These are phyloP conservation scores for Varanus salvator DNA, from an alignment of 2,113 vertebrate species.

Conservation along the genomic window DNA sequence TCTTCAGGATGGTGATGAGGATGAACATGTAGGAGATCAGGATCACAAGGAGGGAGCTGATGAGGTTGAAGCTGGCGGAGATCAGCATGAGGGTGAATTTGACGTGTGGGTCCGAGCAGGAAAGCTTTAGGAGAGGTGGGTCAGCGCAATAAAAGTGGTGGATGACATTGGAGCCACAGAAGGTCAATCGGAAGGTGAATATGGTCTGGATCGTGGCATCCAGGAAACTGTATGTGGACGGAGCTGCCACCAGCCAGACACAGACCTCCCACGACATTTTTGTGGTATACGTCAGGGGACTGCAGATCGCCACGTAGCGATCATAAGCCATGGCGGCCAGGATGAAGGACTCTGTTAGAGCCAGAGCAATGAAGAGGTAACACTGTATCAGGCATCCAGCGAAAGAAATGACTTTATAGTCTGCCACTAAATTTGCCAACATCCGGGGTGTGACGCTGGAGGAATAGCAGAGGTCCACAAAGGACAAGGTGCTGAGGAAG, in stretches of 20 bases:
- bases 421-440: constrained; percentile 3
- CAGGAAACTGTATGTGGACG: constrained; percentile 13
- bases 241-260: not conserved
- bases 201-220: constrained; percentile 51
- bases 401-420: constrained; percentile 30
- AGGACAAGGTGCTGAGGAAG: constrained; percentile 18
- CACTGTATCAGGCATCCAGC: constrained; percentile 15
- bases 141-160: constrained; percentile 71
- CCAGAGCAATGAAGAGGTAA: constrained; percentile 9
- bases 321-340: constrained; percentile 32
- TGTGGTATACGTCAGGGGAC: constrained; percentile 3
- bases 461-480: constrained; percentile 37
- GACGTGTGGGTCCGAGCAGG: constrained; percentile 50
- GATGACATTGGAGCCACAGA: constrained; percentile 50
- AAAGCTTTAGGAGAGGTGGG: constrained; percentile 59
- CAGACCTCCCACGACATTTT: not conserved
- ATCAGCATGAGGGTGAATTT: constrained; percentile 53
- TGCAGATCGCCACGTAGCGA: constrained; percentile 24
- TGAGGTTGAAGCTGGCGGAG: constrained; percentile 25
- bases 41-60: constrained; percentile 48
- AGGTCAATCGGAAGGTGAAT: constrained; percentile 36
- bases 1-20: constrained; percentile 51
- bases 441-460: constrained; percentile 16
- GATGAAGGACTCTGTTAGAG: constrained; percentile 29
- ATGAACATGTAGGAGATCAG: constrained; percentile 51